Evolutionary conservation across 2,113 vertebrate genomes (phyloP), one percentile per base, ranked within the genome.

Genomic region (Cinclus cinclus): DNA sequence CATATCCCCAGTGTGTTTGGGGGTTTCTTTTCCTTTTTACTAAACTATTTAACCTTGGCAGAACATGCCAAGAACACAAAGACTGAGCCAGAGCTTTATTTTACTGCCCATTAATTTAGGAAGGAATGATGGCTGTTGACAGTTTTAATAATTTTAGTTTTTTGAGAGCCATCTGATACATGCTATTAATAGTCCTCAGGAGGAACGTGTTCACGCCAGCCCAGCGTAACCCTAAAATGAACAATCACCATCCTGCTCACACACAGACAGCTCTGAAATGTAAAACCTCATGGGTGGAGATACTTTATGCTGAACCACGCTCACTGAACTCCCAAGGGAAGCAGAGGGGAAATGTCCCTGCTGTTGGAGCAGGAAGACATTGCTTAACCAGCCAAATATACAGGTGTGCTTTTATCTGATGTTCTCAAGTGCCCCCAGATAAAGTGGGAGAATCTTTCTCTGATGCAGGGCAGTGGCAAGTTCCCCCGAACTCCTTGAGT

Each of bases 41-140:
- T 53, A 60, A 89, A 84, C 18, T 73, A 25, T 65, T 94, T 94
- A 87, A 92, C 75, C 86, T 83, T 75, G 83, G 30, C 60, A 94
- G 65, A 89, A 31, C 64, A 52, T 7, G 7, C 12, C 21, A 62
- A 80, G 83, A 88, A 37, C 73, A 78, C 77, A 87, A 92, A 87
- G 73, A 35, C 47, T 70, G 60, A 83, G 59, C 24, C 20, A 50
- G 0, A 41, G 7, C 11, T 7, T 41, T 52, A 37, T 56, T 94
- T 69, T 28, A 63, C 30, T 20, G 37, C 50, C 67, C 13, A 6
- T 28, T 53, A 62, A 24, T 67, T 89, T n/a, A 12, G 44, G 33
- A n/a, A 83, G 56, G 27, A 68, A 59, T 12, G 13, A 69, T 33
- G 56, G 20, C 7, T 59, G 6, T 49, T 74, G 59, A 50, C 55